These are phyloP conservation scores for Drosophila lini DNA, from an alignment of 1,140 invertebrate genomes.

Conservation along the genomic window DNA sequence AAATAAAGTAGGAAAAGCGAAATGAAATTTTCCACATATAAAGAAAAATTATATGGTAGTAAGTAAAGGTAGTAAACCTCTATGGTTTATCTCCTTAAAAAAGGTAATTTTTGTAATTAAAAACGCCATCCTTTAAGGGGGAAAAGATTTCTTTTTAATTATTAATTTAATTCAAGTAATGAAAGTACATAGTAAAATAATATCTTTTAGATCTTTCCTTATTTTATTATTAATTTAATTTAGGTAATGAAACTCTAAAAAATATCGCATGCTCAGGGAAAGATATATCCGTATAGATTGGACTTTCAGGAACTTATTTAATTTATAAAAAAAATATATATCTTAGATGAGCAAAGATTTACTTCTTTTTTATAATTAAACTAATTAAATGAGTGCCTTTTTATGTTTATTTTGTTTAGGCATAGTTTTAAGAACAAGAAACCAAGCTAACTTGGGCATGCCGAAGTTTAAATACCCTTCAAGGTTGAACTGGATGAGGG, in stretches of 20 bases:
- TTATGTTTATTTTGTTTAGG: no score
- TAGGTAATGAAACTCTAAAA: not conserved
- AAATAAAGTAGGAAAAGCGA: constrained; percentile 18
- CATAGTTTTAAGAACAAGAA: no score
- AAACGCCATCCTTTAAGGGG: no score
- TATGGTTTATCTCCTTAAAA: not conserved
- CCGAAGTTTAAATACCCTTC: no score
- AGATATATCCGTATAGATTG: not conserved
- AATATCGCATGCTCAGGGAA: not conserved
- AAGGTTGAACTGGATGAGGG: no score
- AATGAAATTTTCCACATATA: constrained; percentile 3
- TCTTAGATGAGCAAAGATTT: not conserved
- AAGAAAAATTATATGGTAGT: not conserved
- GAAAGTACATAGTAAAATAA: not conserved
- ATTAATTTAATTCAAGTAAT: not conserved
- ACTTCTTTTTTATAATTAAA: not conserved
- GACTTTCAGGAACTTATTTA: not conserved
- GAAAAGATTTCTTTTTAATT: not conserved
- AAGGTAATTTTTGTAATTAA: not conserved
- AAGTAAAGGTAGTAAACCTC: not conserved
- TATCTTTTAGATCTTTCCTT: not conserved
- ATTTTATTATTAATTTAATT: not conserved
- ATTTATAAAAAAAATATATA: not conserved
- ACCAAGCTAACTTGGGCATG: no score
- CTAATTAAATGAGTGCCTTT: not conserved